Percentiles rank a stretch among this genome's conserved stretches.
Evolutionary conservation across 2,113 vertebrate species (phyloP).

Genomic region (Serinus canaria): DNA sequence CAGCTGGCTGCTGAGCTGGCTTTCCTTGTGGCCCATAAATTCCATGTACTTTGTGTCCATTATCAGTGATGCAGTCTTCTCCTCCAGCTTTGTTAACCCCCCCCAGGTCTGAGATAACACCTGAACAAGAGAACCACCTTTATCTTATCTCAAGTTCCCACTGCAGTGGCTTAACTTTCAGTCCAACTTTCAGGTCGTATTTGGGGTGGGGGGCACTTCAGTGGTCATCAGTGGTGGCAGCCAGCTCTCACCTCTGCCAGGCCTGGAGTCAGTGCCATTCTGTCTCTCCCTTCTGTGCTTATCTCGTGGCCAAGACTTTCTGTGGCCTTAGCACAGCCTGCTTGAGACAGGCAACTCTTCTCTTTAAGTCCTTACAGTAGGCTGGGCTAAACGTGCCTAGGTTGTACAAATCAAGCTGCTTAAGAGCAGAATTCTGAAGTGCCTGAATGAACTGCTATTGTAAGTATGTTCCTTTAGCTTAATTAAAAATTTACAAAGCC

Average conservation of each 20-base stretch:
- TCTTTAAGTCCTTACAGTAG: neutral
- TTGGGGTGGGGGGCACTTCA: neutral
- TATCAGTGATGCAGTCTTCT: neutral
- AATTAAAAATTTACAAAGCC: constrained; percentile 60
- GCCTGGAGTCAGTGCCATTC: neutral
- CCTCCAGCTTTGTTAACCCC: neutral
- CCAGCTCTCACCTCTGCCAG: neutral
- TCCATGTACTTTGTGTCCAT: neutral
- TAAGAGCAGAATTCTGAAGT: constrained; percentile 13
- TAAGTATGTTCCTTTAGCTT: constrained; percentile 38
- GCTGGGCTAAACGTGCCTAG: neutral
- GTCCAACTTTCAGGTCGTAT: neutral
- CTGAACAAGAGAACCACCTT: neutral
- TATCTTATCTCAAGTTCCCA: neutral
- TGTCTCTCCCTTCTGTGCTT: neutral
- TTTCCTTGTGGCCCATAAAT: neutral
- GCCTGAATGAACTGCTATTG: neutral
- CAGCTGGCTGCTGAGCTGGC: neutral
- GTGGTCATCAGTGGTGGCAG: neutral
- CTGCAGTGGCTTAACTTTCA: neutral
- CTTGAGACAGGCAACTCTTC: neutral
- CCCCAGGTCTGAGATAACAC: neutral
- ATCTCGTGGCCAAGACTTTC: neutral
- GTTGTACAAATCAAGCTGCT: neutral
- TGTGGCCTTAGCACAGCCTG: neutral